A percentile compares a stretch with the other conserved stretches of the same genome.
Conservation (phyloP, 2,797 vertebrate species). For the Trachops cirrhosus region DNA sequence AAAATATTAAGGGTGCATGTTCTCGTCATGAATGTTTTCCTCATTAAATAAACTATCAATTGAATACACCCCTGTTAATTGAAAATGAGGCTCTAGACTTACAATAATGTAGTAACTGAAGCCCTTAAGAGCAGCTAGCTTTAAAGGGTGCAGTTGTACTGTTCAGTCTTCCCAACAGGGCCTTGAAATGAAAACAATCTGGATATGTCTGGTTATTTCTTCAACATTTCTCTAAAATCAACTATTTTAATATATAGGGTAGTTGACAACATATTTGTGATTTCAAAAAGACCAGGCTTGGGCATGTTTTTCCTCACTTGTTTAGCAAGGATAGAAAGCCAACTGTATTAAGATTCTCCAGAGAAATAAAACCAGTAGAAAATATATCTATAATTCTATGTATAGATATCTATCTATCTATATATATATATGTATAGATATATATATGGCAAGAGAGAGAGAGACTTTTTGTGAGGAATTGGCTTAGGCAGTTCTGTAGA, state of each 20-base stretch:
- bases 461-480: neutral
- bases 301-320: neutral
- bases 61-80: neutral
- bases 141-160: neutral
- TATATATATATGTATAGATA: no score
- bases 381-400: neutral
- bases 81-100: neutral
- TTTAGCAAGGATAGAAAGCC: neutral
- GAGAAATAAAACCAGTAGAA: neutral
- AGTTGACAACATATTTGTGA: neutral
- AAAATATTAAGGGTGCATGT: neutral
- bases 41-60: neutral
- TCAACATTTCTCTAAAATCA: neutral
- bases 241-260: neutral
- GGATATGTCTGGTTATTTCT: neutral
- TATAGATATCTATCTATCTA: no score
- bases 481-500: neutral
- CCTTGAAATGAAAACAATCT: neutral
- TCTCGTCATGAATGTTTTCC: neutral
- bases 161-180: neutral
- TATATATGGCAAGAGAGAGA: neutral
- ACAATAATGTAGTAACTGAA: neutral
- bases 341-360: neutral
- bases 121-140: neutral
- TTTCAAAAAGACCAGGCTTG: neutral